Evolutionary conservation across 2,888 invertebrate genomes (phyloP).

Genomic region (Volucella bombylans): DNA sequence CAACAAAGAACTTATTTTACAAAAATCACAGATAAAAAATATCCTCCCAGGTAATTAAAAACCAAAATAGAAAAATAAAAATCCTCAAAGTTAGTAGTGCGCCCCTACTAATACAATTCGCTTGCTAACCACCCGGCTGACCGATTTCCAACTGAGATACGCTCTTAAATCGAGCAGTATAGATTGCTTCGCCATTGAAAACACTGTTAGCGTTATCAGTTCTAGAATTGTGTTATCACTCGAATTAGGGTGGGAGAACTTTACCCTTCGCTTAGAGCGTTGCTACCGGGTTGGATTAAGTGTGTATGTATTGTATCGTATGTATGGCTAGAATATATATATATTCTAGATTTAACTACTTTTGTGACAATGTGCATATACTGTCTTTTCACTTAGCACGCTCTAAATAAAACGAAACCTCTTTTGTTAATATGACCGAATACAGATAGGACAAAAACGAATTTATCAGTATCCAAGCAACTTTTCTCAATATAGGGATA

Average conservation of each 20-base stretch:
- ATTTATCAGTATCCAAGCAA: too few species aligned
- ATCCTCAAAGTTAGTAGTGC: constrained; percentile 26
- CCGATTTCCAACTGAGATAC: constrained; percentile 59
- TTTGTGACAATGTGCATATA: too few species aligned
- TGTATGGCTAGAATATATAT: too few species aligned
- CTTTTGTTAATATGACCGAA: too few species aligned
- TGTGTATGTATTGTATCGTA: constrained; percentile 3
- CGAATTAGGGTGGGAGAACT: constrained; percentile 60
- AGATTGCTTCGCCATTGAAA: constrained; percentile 43
- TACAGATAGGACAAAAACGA: too few species aligned
- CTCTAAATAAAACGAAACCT: too few species aligned
- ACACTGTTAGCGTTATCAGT: constrained; percentile 52
- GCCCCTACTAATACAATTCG: constrained; percentile 30
- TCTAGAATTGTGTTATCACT: constrained; percentile 47
- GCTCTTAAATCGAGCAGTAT: constrained; percentile 17
- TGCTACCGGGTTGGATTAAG: not conserved
- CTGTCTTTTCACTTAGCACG: too few species aligned
- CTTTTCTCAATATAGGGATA: too few species aligned
- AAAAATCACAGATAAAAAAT: constrained; percentile 43
- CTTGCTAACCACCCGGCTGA: constrained; percentile 56
- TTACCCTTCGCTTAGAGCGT: constrained; percentile 57
- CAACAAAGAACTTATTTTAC: constrained; percentile 10
- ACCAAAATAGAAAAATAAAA: constrained; percentile 6
- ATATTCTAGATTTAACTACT: too few species aligned
- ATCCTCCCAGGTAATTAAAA: constrained; percentile 10